Conservation (phyloP, 2,113 vertebrate species). For the Rousettus leschenaultii region DNA sequence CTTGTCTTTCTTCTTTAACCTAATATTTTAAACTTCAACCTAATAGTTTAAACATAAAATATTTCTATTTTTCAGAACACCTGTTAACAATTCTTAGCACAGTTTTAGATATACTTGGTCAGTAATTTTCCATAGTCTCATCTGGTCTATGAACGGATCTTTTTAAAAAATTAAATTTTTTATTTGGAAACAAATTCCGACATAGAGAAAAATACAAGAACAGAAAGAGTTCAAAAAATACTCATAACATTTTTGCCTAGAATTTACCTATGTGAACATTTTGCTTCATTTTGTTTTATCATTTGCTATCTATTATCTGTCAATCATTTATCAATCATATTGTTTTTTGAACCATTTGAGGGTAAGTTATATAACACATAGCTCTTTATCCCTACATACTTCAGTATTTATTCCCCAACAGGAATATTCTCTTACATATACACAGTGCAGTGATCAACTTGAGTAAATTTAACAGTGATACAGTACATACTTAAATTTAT, state of each 20-base stretch:
- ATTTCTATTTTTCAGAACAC: background rate
- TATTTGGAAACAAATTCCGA: conserved; percentile 13
- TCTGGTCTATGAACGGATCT: background rate
- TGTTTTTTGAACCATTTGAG: background rate
- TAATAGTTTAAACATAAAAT: background rate
- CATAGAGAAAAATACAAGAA: background rate
- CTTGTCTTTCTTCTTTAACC: background rate
- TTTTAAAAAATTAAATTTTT: background rate
- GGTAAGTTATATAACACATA: background rate
- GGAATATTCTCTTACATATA: background rate
- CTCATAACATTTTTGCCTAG: background rate
- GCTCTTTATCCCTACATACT: background rate
- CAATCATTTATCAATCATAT: background rate
- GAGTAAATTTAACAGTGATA: background rate
- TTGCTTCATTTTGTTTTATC: background rate
- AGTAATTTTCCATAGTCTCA: background rate
- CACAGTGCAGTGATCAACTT: background rate
- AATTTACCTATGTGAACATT: background rate
- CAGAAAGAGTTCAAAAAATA: background rate
- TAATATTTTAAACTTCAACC: background rate
- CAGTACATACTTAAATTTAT: background rate
- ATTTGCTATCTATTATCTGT: background rate
- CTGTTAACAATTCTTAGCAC: background rate
- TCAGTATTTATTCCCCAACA: background rate
- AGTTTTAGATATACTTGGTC: background rate